A percentile compares a stretch with the other conserved stretches of the same genome.
Conservation (phyloP, 2,797 vertebrate species). For the Amazona finschi region DNA sequence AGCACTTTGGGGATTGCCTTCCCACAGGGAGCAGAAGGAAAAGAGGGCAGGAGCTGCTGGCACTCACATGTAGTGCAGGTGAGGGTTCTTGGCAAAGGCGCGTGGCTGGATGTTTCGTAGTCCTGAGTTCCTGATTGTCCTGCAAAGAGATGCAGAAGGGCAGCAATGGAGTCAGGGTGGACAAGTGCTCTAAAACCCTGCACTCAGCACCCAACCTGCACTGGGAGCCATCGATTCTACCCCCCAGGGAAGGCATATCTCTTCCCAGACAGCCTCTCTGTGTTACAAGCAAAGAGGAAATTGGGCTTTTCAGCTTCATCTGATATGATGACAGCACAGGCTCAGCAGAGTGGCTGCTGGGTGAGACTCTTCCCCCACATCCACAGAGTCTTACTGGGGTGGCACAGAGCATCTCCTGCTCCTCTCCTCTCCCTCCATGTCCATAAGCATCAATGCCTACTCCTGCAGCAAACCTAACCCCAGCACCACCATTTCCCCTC, state of each 20-base stretch:
- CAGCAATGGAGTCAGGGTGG: background rate
- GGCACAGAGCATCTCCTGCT: background rate
- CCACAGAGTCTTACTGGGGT: background rate
- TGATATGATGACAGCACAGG: background rate
- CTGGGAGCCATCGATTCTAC: rapidly evolving
- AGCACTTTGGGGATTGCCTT: background rate
- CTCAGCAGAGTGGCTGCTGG: rapidly evolving
- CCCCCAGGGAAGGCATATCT: background rate
- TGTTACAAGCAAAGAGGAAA: background rate
- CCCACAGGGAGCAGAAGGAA: background rate
- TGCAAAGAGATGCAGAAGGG: constrained; percentile 59
- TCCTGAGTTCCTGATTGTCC: constrained; percentile 92
- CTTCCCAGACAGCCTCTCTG: background rate
- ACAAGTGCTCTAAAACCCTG: background rate
- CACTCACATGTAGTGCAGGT: constrained; percentile 95
- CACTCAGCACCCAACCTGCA: rapidly evolving
- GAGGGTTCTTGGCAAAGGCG: constrained; percentile 92
- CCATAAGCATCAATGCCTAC: background rate
- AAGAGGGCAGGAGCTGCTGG: rapidly evolving
- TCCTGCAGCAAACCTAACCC: background rate
- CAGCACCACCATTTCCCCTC: background rate
- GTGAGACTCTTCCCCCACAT: rapidly evolving
- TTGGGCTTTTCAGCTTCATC: background rate
- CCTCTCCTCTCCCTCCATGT: background rate
- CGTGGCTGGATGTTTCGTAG: constrained; percentile 85